phyloP scores from a whole-genome alignment of 2,888 invertebrate genomes.

The Oeneis ivallda region DNA sequence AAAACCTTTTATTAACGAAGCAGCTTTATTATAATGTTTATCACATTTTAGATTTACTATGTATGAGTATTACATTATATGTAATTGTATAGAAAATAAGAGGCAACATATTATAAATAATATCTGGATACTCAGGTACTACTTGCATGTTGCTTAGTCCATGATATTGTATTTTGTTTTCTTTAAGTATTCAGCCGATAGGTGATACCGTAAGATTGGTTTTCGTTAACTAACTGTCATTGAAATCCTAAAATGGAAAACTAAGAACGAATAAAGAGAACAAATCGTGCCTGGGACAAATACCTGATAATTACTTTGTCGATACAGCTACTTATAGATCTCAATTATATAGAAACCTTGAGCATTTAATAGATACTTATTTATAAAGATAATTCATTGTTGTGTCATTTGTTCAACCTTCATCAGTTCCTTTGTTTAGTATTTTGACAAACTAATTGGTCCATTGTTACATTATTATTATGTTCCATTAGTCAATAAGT shows the following conservation, averaged over 20 bases:
- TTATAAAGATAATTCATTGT: slow-evolving; percentile 28
- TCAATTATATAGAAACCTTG: neutral
- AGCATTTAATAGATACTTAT: neutral
- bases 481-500: slow-evolving; percentile 53
- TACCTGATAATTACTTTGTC: neutral
- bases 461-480: slow-evolving; percentile 63
- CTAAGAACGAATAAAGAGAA: neutral
- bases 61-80: neutral
- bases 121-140: neutral
- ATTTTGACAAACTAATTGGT: slow-evolving; percentile 64
- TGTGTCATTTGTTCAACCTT: slow-evolving; percentile 49
- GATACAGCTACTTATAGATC: neutral
- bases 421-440: slow-evolving; percentile 58
- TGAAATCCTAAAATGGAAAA: no score
- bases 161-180: neutral
- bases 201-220: neutral
- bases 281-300: neutral
- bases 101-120: no score
- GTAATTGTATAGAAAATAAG: neutral
- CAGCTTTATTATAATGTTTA: neutral
- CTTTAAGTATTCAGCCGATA: neutral
- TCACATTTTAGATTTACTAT: neutral
- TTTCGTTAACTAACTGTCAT: no score
- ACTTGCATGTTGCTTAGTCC: neutral
- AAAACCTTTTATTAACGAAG: neutral